Conservation (phyloP, 2,113 vertebrate genomes). For the Syngnathus typhle region DNA sequence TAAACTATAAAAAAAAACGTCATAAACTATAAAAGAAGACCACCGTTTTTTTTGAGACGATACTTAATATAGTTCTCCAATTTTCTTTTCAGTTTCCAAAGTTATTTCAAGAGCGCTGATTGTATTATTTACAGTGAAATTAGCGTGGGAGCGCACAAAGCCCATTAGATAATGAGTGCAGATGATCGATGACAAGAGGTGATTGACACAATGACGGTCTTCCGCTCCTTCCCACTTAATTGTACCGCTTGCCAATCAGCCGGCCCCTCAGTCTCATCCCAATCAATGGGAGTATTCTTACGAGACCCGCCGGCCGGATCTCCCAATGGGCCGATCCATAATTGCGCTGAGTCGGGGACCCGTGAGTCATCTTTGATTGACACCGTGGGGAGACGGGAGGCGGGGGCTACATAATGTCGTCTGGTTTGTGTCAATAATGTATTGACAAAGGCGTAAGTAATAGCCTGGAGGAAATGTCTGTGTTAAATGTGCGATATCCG, state of each 20-base stretch:
- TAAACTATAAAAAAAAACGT: no score
- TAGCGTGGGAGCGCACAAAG: slow-evolving; percentile 32
- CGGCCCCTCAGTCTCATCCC: slow-evolving; percentile 25
- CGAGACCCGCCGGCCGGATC: slow-evolving; percentile 21
- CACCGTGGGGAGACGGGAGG: slow-evolving; percentile 27
- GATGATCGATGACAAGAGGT: slow-evolving; percentile 37
- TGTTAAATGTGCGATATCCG: slow-evolving; percentile 40
- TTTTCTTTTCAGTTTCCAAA: not conserved
- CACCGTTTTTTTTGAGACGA: no score
- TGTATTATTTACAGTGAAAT: slow-evolving; percentile 36
- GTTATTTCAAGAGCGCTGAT: slow-evolving; percentile 18
- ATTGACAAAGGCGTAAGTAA: slow-evolving; percentile 47
- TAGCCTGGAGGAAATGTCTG: slow-evolving; percentile 42
- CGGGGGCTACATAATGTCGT: slow-evolving; percentile 37
- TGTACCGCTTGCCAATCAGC: slow-evolving; percentile 58
- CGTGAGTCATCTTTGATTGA: slow-evolving; percentile 54
- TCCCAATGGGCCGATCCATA: slow-evolving; percentile 42
- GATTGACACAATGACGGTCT: slow-evolving; percentile 53
- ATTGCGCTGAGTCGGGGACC: slow-evolving; percentile 19
- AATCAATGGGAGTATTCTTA: slow-evolving; percentile 47
- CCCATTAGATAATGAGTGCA: slow-evolving; percentile 37
- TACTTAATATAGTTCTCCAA: not conserved
- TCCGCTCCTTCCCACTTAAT: slow-evolving; percentile 53
- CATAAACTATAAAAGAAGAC: no score
- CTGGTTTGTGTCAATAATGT: slow-evolving; percentile 51